Conservation (phyloP, 2,113 vertebrate species). For the Elanus axillaris region DNA sequence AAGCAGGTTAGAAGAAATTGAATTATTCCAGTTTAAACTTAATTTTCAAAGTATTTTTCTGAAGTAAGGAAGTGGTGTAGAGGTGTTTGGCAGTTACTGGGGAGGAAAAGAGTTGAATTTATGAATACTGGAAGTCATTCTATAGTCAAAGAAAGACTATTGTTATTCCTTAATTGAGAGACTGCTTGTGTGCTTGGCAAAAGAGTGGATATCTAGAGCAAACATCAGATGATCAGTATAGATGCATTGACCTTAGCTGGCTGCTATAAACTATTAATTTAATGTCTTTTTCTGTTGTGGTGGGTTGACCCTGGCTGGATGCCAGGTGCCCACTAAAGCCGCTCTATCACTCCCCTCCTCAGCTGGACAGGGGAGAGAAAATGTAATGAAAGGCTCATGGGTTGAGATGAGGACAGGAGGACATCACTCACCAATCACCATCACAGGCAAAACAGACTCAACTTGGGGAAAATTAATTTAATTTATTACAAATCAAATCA, state of each 20-base stretch:
- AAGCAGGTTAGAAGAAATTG: background rate
- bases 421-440: no score
- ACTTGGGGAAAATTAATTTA: no score
- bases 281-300: background rate
- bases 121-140: background rate
- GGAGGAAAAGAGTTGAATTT: background rate
- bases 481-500: no score
- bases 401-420: no score
- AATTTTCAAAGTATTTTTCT: background rate
- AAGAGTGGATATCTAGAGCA: background rate
- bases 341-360: background rate
- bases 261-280: background rate
- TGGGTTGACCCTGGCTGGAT: background rate
- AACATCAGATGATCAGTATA: background rate
- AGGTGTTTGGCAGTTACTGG: background rate
- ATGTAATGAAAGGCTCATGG: no score
- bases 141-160: background rate
- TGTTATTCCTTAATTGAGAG: background rate
- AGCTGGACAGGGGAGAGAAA: background rate
- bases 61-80: background rate
- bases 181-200: background rate
- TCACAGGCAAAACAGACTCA: no score
- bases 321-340: background rate
- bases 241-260: background rate
- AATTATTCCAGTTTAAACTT: background rate